Conservation (phyloP, 2,113 vertebrate genomes). For the Pseudolaguvia tuberculata region DNA sequence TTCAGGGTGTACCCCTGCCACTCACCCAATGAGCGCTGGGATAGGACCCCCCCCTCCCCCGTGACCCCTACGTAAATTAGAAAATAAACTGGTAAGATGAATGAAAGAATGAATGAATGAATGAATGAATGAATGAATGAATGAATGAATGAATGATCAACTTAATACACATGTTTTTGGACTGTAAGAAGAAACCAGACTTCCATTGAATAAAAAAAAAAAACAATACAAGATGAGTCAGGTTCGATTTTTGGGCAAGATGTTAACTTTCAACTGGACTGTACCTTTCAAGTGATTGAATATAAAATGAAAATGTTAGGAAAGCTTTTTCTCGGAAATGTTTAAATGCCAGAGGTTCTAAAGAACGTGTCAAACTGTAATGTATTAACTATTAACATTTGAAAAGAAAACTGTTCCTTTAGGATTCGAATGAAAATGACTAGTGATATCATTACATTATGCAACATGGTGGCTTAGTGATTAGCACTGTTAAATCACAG, state of each 20-base stretch:
- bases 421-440: not conserved
- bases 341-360: not conserved
- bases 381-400: not conserved
- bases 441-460: not conserved
- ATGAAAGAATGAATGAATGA: too few species aligned
- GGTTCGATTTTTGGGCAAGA: slow-evolving; percentile 6
- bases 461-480: too few species aligned
- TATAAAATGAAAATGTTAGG: not conserved
- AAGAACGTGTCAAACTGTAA: not conserved
- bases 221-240: slow-evolving; percentile 19
- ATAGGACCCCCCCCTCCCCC: too few species aligned
- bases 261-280: slow-evolving; percentile 15
- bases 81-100: too few species aligned
- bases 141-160: too few species aligned
- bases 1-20: too few species aligned
- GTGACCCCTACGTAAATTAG: too few species aligned
- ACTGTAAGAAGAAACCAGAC: too few species aligned
- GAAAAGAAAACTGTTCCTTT: not conserved
- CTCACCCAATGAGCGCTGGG: too few species aligned
- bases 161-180: too few species aligned
- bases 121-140: too few species aligned
- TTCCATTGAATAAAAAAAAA: not conserved
- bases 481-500: too few species aligned
- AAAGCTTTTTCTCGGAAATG: not conserved
- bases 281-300: slow-evolving; percentile 7